Conservation (phyloP, 2,888 invertebrate genomes). For the Sylvicola fuscatus region DNA sequence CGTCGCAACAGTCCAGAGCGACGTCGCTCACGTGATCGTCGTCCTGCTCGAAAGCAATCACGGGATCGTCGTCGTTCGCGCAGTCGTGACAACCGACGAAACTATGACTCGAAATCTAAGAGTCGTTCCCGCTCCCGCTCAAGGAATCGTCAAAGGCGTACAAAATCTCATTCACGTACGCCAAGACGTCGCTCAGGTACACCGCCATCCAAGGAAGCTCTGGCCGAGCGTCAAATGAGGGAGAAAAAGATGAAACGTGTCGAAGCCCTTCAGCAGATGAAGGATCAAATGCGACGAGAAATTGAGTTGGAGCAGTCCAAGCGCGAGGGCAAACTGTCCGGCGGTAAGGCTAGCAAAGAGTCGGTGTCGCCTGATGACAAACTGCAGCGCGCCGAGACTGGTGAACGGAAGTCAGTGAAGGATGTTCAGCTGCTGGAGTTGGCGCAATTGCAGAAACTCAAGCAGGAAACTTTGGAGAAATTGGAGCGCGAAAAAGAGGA, state of each 20-base stretch:
- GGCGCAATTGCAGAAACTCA: slow-evolving; percentile 21
- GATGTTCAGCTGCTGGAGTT: slow-evolving; percentile 20
- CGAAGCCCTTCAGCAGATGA: slow-evolving; percentile 30
- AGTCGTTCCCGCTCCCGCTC: too few species aligned
- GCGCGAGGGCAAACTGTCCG: slow-evolving; percentile 19
- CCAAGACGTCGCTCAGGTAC: slow-evolving; percentile 2
- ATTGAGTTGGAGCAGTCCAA: slow-evolving; percentile 31
- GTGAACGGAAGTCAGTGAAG: slow-evolving; percentile 12
- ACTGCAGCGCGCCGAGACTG: slow-evolving; percentile 19
- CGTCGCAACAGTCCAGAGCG: slow-evolving; percentile 1
- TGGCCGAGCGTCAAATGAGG: slow-evolving; percentile 15
- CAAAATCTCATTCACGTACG: slow-evolving; percentile 2
- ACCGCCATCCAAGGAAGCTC: slow-evolving; percentile 7
- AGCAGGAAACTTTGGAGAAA: slow-evolving; percentile 19
- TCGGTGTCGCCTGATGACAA: slow-evolving; percentile 2
- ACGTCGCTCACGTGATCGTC: slow-evolving; percentile 7
- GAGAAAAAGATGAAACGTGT: slow-evolving; percentile 27
- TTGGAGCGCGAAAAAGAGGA: slow-evolving; percentile 8
- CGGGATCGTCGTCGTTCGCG: slow-evolving; percentile 12
- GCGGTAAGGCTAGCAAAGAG: slow-evolving; percentile 1
- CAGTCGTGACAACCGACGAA: slow-evolving; percentile 8
- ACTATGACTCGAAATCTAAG: background rate
- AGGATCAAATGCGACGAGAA: slow-evolving; percentile 38
- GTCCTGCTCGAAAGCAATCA: slow-evolving; percentile 3
- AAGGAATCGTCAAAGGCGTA: background rate